Evolutionary conservation across 2,113 vertebrate species (phyloP), one percentile per base, ranked within the genome.

Genomic region (Platichthys stellatus): DNA sequence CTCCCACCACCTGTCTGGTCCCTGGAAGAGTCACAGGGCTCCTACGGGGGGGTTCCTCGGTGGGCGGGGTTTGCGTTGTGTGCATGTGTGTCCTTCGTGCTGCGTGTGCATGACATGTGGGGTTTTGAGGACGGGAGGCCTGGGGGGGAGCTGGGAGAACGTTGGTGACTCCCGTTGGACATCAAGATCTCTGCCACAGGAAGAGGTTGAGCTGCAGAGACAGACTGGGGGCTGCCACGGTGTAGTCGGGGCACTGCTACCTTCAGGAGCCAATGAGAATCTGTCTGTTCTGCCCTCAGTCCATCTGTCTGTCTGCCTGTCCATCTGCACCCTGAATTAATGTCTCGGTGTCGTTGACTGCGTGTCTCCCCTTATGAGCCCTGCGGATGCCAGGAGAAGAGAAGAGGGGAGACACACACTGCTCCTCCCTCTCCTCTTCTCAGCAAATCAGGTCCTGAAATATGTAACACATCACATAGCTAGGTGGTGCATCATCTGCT

Each of bases 1-100:
- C 89, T 92, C 89, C 82, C 86, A 81, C 94, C 94, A 95, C 94
- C 94, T 95, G 93, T 94, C 93, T 92, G 84, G 84, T 88, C 87
- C 78, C 89, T 91, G 90, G 88, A 92, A 92, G 90, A 90, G 90
- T 92, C 85, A 87, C 83, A 20, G 54, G 57, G 69, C 79, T 80
- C 90, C 81, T 90, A 82, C 80, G 61, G 26, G 26, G 88, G 79
- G 75, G 63, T 81, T 89, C 84, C 72, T 74, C 72, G 15, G 59
- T 71, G 82, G 64, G 60, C 24, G 61, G 60, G 78, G 63, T 43
- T 23, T 59, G 54, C 49, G 74, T 18, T 7, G 35, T 43, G 63
- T 62, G 56, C 17, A 23, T 23, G 40, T 78, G 74, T 75, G 59
- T 72, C 35, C 28, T 57, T 17, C 57, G 58, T 51, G 35, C 5